Base-by-base conservation (phyloP, 1,140 invertebrate species). In the Muscidifurax raptorellus region DNA sequence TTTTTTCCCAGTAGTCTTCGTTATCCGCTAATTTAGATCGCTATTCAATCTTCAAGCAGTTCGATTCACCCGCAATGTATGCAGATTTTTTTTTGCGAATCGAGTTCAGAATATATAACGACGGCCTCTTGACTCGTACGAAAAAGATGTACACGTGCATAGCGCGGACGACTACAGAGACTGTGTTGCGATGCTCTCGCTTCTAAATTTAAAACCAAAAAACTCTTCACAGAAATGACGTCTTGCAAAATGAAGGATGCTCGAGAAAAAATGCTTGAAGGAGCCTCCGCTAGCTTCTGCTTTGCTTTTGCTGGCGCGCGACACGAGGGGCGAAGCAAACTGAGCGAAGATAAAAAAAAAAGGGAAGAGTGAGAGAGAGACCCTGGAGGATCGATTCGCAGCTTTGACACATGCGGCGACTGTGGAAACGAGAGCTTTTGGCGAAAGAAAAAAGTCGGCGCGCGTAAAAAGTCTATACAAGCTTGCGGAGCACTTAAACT, bases 181-280 rank as follows among this genome's bases (percentile, higher is more conserved):
- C n/a, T n/a, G n/a, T n/a, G n/a, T n/a, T n/a, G 15, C 22, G 22
- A 22, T 59, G 18, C 52, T 59, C 18, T 59, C 52, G 25, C 66
- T 69, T 30, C 44, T 78, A 78, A 78, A 78, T 59, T 78, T 59
- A 59, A 64, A 78, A 30, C 52, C 47, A 7, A 47, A 78, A 78
- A 78, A 64, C 76, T 47, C 76, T 59, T 78, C 13, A 78, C 0
- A 59, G 47, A 78, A 78, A 78, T 78, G 47, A 78, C 76, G 47
- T 64, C 47, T 59, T 32, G 76, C 52, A 78, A 78, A 28, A 78
- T 59, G 52, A 64, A 78, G 52, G 52, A 78, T 78, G 18, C 76
- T 78, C 22, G 28, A 64, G 27, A 78, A 78, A 64, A 78, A 64
- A 78, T 47, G 72, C 18, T 47, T n/a, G 9, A 44, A 75, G 72